Conservation (phyloP, 2,797 vertebrate species). For the Melanotaenia parkinsoni region DNA sequence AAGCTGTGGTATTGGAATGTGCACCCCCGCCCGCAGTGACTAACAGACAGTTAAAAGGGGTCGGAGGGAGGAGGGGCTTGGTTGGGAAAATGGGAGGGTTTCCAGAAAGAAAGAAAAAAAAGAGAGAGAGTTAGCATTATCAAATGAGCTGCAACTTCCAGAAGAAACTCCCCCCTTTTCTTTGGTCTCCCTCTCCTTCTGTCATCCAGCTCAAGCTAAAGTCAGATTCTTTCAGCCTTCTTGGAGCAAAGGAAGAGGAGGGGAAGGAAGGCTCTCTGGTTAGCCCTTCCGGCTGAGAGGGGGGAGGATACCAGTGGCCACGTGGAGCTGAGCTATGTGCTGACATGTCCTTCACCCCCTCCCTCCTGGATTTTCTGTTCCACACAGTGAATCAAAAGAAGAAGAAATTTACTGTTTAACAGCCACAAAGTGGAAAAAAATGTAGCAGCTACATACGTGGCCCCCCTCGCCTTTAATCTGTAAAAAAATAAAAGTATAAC, state of each 20-base stretch:
- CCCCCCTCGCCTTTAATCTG: too few species aligned
- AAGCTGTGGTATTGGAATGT: slow-evolving; percentile 84
- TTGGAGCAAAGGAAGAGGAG: slow-evolving; percentile 42
- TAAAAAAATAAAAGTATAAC: too few species aligned
- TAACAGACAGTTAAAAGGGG: slow-evolving; percentile 77
- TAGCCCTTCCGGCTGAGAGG: slow-evolving; percentile 72
- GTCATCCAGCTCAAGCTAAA: slow-evolving; percentile 42
- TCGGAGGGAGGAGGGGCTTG: slow-evolving; percentile 60
- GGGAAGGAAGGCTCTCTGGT: slow-evolving; percentile 57
- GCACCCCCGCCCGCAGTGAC: slow-evolving; percentile 77
- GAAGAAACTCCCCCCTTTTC: slow-evolving; percentile 56
- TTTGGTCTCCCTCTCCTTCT: slow-evolving; percentile 21
- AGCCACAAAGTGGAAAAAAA: too few species aligned
- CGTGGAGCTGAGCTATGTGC: slow-evolving; percentile 84
- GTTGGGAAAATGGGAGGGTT: slow-evolving; percentile 46
- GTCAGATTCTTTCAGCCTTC: slow-evolving; percentile 22
- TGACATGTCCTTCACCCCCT: slow-evolving; percentile 74
- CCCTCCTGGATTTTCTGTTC: slow-evolving; percentile 42
- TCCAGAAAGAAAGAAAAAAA: slow-evolving; percentile 37
- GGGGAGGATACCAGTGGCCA: slow-evolving; percentile 81
- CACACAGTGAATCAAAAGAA: slow-evolving; percentile 18
- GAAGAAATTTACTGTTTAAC: slow-evolving; percentile 5
- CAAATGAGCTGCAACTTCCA: slow-evolving; percentile 63
- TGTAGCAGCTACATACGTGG: too few species aligned
- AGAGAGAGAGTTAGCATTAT: slow-evolving; percentile 50